Base-by-base conservation (phyloP, 2,797 vertebrate species). In the Gallinago nigripennis region DNA sequence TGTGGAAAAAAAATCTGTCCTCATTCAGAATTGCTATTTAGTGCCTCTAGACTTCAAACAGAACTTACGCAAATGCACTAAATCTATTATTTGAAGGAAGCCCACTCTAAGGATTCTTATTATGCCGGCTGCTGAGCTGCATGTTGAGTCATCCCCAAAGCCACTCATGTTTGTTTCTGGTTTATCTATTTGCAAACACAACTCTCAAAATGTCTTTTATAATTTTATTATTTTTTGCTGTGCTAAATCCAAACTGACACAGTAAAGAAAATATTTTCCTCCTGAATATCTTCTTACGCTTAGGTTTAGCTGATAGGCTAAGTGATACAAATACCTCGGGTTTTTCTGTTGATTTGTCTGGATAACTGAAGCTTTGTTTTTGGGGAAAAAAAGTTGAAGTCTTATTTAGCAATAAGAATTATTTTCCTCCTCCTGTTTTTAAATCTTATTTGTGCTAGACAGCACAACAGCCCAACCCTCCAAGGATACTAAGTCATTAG, bases 31-130 rank as follows among this genome's bases (percentile, higher is more conserved):
- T 14, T 54, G 28, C 50, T 57, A 43, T 71, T 82, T 80, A 88
- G 69, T 83, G 53, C 41, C 27, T 35, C 35, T 24, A 64, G 30
- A 69, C 30, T 94, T 91, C 64, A 89, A 88, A 92, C 16, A 39
- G 48, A 76, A 68, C 50, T 91, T 86, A 65, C 0, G 1, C 51
- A 89, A 96, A 93, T 19, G n/a, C 11, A 39, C 43, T 48, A 51
- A 65, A 93, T 51, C 69, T 69, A 39, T 89, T 82, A 81, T 53
- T 71, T 90, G 43, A 82, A 87, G 46, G 60, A 92, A 95, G 78
- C 33, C 87, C 64, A 65, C 82, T 50, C 65, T 35, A 68, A 86
- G 50, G 61, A 41, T 78, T 56, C 28, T 51, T 56, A 50, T 18
- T 83, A 56, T 3, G 50, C 64, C 31, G 80, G 68, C 69, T 86